Base-by-base conservation (phyloP, 2,888 invertebrate genomes). In the Cataglyphis rosenhaueri region DNA sequence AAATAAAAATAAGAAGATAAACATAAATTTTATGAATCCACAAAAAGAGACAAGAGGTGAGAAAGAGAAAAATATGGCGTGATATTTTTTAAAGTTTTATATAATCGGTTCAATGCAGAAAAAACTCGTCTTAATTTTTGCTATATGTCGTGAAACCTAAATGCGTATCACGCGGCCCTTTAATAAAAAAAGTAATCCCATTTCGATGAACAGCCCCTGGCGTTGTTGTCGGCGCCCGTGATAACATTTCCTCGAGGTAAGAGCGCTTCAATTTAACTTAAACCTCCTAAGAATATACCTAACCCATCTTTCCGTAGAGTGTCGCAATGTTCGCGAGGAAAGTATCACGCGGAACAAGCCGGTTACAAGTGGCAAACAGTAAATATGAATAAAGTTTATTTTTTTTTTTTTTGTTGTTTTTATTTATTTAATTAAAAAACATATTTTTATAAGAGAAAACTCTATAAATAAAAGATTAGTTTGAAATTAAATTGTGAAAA, bases 121-220 rank as follows among this genome's bases (percentile, higher is more conserved):
- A n/a, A 48, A 48, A 10, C 5, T 55, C 55, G 21, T 35, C 59
- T 79, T 79, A 79, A 79, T 79, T 79, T 79, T 79, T 79, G 78
- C 70, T 44, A 61, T 70, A 79, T 21, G 44, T 35, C 44, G 70
- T 79, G 78, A 79, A 70, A 59, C 44, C 8, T 79, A 79, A 79
- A 70, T 79, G 70, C 48, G 41, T 76, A 76, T 76, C 76, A 76
- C 55, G 70, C 59, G 44, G 59, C 35, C 70, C 59, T 75, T 75
- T 73, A 86, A 89, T 85, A 87, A 88, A 90, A 87, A 87, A 91
- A 85, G 89, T 90, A 89, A 90, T 91, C 88, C 84, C 83, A 87
- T 87, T 86, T 83, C 86, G 88, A 88, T 87, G 85, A 91, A 89
- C 86, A 79, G 76, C 85, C 76, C 64, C 32, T 44, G 25, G 32